A percentile compares a stretch with the other conserved stretches of the same genome.
Evolutionary conservation across 2,888 invertebrate genomes (phyloP).

Genomic region (Plagodis pulveraria): DNA sequence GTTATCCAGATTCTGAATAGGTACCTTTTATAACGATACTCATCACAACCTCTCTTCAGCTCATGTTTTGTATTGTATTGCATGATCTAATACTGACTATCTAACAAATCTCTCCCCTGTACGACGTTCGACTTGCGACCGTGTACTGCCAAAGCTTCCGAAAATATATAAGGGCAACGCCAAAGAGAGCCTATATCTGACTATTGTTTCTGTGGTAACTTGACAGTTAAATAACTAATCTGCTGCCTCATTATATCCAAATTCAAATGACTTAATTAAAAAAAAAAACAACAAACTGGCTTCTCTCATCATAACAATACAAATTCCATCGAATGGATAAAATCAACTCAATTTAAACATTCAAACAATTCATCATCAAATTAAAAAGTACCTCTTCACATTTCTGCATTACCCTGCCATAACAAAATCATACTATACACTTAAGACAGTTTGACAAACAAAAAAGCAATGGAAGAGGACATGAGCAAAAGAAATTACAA

Average conservation of each 20-base stretch:
- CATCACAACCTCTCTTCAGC: slow-evolving; percentile 81
- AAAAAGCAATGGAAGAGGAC: slow-evolving; percentile 82
- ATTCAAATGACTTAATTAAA: slow-evolving; percentile 79
- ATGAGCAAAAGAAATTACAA: slow-evolving; percentile 82
- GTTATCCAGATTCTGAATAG: slow-evolving; percentile 81
- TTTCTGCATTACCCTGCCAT: slow-evolving; percentile 83
- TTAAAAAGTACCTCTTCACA: slow-evolving; percentile 82
- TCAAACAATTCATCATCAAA: slow-evolving; percentile 80
- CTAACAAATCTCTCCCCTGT: slow-evolving; percentile 38
- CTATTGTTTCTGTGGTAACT: slow-evolving; percentile 82
- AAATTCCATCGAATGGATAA: slow-evolving; percentile 82
- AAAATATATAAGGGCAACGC: slow-evolving; percentile 63
- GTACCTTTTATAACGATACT: slow-evolving; percentile 83
- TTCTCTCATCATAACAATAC: slow-evolving; percentile 81
- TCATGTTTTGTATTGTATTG: slow-evolving; percentile 57
- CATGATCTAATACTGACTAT: slow-evolving; percentile 76
- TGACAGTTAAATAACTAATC: slow-evolving; percentile 75
- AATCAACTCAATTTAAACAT: slow-evolving; percentile 82
- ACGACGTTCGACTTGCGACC: slow-evolving; percentile 39
- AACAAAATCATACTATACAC: slow-evolving; percentile 81
- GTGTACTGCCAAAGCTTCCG: slow-evolving; percentile 52
- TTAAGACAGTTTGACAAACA: slow-evolving; percentile 76
- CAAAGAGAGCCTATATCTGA: slow-evolving; percentile 81
- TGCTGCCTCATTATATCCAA: slow-evolving; percentile 78
- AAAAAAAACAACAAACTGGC: slow-evolving; percentile 77